Conservation (phyloP, 2,888 invertebrate species). For the Cephus pulcher region DNA sequence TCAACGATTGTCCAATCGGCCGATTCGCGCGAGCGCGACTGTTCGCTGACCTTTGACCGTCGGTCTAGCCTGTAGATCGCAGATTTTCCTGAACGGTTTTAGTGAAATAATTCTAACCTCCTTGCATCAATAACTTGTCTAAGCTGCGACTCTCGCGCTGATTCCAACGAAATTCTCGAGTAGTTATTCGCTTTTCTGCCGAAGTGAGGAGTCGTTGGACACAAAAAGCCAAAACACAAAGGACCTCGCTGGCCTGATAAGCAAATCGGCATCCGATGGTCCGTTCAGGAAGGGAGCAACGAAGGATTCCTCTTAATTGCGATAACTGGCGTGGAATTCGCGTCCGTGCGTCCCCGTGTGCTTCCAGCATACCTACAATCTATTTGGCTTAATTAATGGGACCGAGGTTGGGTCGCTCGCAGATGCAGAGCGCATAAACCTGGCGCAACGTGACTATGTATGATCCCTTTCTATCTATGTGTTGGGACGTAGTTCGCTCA, state of each 20-base stretch:
- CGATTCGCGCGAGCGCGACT: no score
- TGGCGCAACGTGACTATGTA: slow-evolving; percentile 21
- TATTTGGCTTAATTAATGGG: slow-evolving; percentile 30
- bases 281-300: background rate
- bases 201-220: no score
- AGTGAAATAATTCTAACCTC: no score
- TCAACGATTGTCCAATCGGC: background rate
- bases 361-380: background rate
- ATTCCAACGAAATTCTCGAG: no score
- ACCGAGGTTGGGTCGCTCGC: slow-evolving; percentile 21
- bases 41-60: no score
- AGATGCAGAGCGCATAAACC: slow-evolving; percentile 27
- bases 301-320: background rate
- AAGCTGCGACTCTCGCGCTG: background rate
- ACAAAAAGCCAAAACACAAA: background rate
- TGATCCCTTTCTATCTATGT: background rate
- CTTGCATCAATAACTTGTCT: background rate
- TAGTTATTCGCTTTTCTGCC: no score
- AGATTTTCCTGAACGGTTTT: no score
- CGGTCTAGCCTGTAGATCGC: no score
- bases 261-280: background rate
- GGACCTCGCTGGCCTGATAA: background rate
- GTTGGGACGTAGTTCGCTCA: slow-evolving; percentile 19
- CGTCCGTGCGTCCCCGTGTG: background rate
- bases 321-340: background rate